Conservation (phyloP, 37 sponge, comb jelly and placozoan species). For the Agelas oroides region DNA sequence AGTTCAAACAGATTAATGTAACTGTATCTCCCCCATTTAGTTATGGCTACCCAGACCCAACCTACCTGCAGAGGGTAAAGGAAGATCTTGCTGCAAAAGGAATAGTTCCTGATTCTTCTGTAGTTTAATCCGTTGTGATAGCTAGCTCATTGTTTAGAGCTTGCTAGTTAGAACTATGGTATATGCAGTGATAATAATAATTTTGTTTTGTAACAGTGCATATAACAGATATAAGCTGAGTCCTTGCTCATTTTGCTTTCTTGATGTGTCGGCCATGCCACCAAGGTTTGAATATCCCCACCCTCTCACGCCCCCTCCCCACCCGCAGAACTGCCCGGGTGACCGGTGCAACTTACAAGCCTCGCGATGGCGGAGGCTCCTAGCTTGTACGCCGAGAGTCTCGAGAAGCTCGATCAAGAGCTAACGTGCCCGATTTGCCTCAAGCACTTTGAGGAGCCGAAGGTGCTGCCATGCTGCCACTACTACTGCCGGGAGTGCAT, state of each 20-base stretch:
- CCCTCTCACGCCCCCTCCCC: no score
- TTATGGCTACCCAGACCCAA: slow-evolving; percentile 82
- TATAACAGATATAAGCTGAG: no score
- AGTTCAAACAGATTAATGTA: no score
- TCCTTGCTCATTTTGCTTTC: no score
- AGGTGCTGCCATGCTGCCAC: slow-evolving; percentile 51
- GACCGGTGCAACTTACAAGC: no score
- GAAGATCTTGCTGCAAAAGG: slow-evolving; percentile 74
- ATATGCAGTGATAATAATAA: no score
- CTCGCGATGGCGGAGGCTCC: no score
- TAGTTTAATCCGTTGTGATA: background rate
- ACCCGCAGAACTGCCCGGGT: no score
- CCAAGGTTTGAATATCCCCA: no score
- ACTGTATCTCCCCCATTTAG: background rate
- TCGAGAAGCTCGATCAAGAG: slow-evolving; percentile 32
- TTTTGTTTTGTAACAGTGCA: no score
- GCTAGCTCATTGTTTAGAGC: background rate
- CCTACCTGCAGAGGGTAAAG: slow-evolving; percentile 72
- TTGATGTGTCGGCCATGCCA: no score
- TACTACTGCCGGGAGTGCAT: slow-evolving; percentile 58
- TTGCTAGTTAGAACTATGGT: no score
- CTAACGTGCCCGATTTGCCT: slow-evolving; percentile 51
- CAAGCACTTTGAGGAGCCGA: slow-evolving; percentile 27
- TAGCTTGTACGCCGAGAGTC: background rate
- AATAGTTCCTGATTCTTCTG: slow-evolving; percentile 24